Base-by-base conservation (phyloP, 2,888 invertebrate species). In the Apoda limacodes region DNA sequence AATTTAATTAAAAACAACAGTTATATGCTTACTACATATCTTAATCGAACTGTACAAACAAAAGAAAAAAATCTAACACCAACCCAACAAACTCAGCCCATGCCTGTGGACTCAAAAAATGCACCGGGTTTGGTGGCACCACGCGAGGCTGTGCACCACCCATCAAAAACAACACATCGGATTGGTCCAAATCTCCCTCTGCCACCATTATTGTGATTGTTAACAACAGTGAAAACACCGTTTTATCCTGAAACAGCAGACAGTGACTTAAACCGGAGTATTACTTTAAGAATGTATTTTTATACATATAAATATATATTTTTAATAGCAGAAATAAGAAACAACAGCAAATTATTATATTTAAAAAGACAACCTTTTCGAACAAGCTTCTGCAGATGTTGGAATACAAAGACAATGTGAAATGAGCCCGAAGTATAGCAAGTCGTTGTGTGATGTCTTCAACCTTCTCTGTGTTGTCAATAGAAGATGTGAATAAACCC, bases 331-430 rank as follows among this genome's bases (percentile, higher is more conserved):
- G 17, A 17, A 17, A 17, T 17, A 7, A 7, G 5, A 5, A 17
- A 17, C 7, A 17, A 17, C 5, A 7, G 5, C 17, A 12, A 3
- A 29, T 4, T 22, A 22, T 17, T 17, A n/a, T n/a, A n/a, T n/a
- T n/a, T n/a, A n/a, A n/a, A 7, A 14, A 14, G 31, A 9, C 7
- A 54, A 89, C 90, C 83, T 94, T 93, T 66, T 96, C 96, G 68
- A 97, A 96, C 22, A 98, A 80, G 56, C 96, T 96, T 49, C 96
- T 85, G 59, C 96, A 95, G 49, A 97, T 92, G 60, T 95, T 97
- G 13, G 88, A 83, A 55, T 95, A 97, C 2, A 97, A 82, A 9
- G 92, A 94, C 55, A 91, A 93, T 0, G 95, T 95, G 62, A 97
- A 96, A 60, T 89, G 89, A 32, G 85, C 84, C 30, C 85, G 87